These are phyloP conservation scores for Notothenia coriiceps DNA, from an alignment of 2,113 vertebrate genomes.

Conservation along the genomic window DNA sequence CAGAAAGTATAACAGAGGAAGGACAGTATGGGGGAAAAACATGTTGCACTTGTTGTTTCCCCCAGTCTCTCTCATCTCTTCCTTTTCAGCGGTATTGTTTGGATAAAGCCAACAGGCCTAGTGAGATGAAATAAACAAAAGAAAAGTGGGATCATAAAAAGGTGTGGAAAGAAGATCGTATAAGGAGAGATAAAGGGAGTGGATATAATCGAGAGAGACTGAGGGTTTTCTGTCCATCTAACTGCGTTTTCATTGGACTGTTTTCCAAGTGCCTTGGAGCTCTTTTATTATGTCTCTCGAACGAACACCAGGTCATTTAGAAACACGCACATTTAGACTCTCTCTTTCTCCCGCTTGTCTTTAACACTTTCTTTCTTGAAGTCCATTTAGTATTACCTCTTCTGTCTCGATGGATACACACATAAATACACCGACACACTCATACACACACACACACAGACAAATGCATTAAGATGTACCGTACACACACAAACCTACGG, in stretches of 20 bases:
- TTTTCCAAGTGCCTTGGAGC: constrained; percentile 97
- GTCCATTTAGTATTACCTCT: constrained; percentile 88
- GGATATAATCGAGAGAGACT: constrained; percentile 40
- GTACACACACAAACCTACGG: constrained; percentile 68
- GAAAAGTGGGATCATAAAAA: constrained; percentile 45
- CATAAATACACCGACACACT: constrained; percentile 65
- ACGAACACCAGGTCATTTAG: too few species aligned
- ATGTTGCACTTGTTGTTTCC: too few species aligned
- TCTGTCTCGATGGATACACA: constrained; percentile 78
- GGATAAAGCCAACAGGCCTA: background rate
- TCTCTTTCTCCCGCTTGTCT: constrained; percentile 30
- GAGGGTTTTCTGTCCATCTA: constrained; percentile 63
- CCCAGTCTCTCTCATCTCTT: too few species aligned
- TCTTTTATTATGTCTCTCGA: constrained; percentile 62
- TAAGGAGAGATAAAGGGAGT: constrained; percentile 27
- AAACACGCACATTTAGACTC: too few species aligned
- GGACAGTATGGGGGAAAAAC: too few species aligned
- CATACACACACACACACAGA: constrained; percentile 42
- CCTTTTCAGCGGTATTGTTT: too few species aligned
- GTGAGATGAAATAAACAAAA: constrained; percentile 19
- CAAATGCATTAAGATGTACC: constrained; percentile 32
- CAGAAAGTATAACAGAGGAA: constrained; percentile 17
- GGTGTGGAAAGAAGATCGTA: constrained; percentile 53
- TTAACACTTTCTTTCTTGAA: constrained; percentile 84
- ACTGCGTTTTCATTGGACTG: constrained; percentile 77